phyloP scores from a whole-genome alignment of 2,888 invertebrate species.

The Pecten maximus region DNA sequence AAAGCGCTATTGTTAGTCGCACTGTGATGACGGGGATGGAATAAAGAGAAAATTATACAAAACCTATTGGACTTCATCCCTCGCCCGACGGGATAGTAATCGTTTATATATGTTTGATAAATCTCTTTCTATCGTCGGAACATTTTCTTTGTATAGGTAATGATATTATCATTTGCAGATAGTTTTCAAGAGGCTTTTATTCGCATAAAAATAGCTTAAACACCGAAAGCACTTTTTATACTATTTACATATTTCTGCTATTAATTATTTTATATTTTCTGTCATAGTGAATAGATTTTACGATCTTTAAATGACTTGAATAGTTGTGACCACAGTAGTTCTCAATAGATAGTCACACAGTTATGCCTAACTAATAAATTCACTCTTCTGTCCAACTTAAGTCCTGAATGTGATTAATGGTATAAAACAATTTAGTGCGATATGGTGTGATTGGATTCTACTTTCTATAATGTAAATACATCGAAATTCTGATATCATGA shows the following conservation, averaged over 20 bases:
- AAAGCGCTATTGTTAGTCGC: background rate
- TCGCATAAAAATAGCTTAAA: background rate
- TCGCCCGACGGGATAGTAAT: background rate
- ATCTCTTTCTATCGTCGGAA: background rate
- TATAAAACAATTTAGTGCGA: background rate
- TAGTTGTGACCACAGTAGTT: background rate
- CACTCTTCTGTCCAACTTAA: background rate
- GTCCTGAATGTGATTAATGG: background rate
- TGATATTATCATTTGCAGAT: background rate
- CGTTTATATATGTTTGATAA: background rate
- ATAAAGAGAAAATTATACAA: conserved; percentile 31
- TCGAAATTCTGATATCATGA: background rate
- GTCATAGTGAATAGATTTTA: background rate
- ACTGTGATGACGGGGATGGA: background rate
- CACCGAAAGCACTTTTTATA: background rate
- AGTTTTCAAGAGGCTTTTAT: background rate
- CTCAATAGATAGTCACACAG: background rate
- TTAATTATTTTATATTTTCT: background rate
- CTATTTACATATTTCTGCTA: background rate
- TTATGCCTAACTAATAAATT: background rate
- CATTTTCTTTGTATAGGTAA: background rate
- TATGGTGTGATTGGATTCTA: background rate
- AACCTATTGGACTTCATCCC: background rate
- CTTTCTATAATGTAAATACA: background rate
- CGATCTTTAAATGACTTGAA: conserved; percentile 13